Evolutionary conservation across 2,797 vertebrate genomes (phyloP).

Genomic region (Botia kubotai): DNA sequence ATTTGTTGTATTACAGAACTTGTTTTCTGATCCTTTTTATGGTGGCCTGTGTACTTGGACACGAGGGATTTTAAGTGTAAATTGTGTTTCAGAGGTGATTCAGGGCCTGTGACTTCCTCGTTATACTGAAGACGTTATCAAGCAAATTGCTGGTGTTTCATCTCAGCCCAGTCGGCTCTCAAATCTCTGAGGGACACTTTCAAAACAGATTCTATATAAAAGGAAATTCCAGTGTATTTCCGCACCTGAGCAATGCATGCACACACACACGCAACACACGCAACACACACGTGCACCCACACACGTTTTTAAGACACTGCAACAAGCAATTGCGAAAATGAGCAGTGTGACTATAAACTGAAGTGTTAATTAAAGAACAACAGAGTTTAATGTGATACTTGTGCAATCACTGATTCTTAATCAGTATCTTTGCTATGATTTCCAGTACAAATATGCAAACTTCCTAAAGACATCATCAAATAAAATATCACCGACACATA

Average conservation of each 20-base stretch:
- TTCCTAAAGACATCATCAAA: too few species aligned
- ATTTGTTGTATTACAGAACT: slow-evolving; percentile 7
- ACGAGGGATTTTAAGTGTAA: slow-evolving; percentile 32
- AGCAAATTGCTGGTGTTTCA: slow-evolving; percentile 32
- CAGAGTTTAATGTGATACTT: neutral
- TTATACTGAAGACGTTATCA: slow-evolving; percentile 31
- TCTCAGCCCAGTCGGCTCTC: slow-evolving; percentile 6
- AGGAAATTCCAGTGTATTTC: neutral
- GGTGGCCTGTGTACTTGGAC: neutral
- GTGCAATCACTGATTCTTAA: neutral
- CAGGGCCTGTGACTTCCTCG: slow-evolving; percentile 30
- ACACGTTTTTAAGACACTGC: too few species aligned
- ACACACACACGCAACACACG: too few species aligned
- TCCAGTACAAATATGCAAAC: neutral
- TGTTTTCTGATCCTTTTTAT: slow-evolving; percentile 28
- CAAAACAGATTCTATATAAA: slow-evolving; percentile 24
- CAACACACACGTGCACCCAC: too few species aligned
- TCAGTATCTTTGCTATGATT: neutral
- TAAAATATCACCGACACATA: neutral
- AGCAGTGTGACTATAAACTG: slow-evolving; percentile 1
- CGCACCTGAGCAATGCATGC: too few species aligned
- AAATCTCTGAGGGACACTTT: slow-evolving; percentile 27
- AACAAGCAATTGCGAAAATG: neutral
- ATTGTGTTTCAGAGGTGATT: slow-evolving; percentile 43
- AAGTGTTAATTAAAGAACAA: neutral